These are phyloP conservation scores for Herpetotheres cachinnans DNA, from an alignment of 2,113 vertebrate species.

Conservation along the genomic window DNA sequence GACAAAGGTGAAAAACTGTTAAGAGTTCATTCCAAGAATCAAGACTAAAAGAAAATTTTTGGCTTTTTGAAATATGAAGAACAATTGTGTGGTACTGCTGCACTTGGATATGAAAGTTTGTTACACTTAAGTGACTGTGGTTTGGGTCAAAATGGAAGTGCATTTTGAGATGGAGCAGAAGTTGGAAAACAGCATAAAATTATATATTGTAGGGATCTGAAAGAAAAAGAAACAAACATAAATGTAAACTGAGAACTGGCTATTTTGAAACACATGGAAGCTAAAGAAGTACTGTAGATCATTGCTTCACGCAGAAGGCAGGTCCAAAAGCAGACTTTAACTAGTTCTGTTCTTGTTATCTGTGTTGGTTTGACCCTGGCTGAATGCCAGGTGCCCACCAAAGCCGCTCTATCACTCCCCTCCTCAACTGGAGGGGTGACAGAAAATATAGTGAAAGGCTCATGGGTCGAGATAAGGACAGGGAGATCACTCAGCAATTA, in stretches of 20 bases:
- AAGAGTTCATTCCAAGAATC: background rate
- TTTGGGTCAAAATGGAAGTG: background rate
- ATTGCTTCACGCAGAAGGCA: background rate
- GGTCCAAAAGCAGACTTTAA: background rate
- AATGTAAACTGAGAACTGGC: background rate
- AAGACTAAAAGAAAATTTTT: background rate
- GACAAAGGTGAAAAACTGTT: background rate
- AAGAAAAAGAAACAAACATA: background rate
- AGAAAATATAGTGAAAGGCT: too few relatives aligned
- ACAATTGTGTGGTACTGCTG: background rate
- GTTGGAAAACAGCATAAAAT: background rate
- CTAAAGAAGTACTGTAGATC: background rate
- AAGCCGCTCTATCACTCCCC: too few relatives aligned
- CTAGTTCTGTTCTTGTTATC: background rate
- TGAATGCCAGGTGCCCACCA: too few relatives aligned
- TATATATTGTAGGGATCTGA: background rate
- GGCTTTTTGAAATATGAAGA: background rate
- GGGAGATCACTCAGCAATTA: too few relatives aligned
- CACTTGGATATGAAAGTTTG: background rate
- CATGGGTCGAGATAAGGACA: too few relatives aligned
- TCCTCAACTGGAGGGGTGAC: too few relatives aligned
- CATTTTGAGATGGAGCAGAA: background rate
- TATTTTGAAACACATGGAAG: background rate
- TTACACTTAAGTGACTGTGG: background rate
- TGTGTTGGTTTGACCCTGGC: too few relatives aligned